phyloP scores from a whole-genome alignment of 2,797 vertebrate genomes.

The Cryptoblepharus egeriae region DNA sequence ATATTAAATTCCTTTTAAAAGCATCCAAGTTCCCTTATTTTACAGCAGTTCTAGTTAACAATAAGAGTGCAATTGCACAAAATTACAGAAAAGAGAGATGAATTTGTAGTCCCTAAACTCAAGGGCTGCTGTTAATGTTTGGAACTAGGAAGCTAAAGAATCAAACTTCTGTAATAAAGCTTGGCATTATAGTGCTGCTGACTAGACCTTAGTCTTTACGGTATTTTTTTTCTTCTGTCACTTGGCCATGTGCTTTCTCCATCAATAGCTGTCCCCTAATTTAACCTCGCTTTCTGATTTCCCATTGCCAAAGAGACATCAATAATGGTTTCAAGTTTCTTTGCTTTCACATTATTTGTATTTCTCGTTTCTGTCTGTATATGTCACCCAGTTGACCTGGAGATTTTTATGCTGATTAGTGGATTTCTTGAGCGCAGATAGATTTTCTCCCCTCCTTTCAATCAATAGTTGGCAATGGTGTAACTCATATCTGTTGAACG shows the following conservation, averaged over 20 bases:
- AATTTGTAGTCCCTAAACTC: fast-evolving
- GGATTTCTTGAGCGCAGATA: not conserved
- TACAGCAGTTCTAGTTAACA: not conserved
- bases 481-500: constrained; percentile 15
- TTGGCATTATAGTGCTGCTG: not conserved
- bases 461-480: constrained; percentile 9
- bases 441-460: constrained; percentile 27
- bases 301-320: not conserved
- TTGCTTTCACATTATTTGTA: constrained; percentile 1
- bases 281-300: not conserved
- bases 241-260: not conserved
- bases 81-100: not conserved
- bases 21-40: not conserved
- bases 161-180: not conserved
- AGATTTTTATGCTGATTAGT: constrained; percentile 27
- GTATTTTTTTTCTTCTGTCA: not conserved
- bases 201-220: not conserved
- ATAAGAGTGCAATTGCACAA: not conserved
- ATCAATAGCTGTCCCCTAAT: not conserved
- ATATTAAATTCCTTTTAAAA: no score
- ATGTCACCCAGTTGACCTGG: constrained; percentile 16
- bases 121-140: not conserved
- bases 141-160: not conserved
- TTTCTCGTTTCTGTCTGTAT: constrained; percentile 5
- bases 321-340: not conserved